A percentile compares a stretch with the other conserved stretches of the same genome.
Evolutionary conservation across 2,113 vertebrate species (phyloP).

Genomic region (Chloropsis cyanopogon): DNA sequence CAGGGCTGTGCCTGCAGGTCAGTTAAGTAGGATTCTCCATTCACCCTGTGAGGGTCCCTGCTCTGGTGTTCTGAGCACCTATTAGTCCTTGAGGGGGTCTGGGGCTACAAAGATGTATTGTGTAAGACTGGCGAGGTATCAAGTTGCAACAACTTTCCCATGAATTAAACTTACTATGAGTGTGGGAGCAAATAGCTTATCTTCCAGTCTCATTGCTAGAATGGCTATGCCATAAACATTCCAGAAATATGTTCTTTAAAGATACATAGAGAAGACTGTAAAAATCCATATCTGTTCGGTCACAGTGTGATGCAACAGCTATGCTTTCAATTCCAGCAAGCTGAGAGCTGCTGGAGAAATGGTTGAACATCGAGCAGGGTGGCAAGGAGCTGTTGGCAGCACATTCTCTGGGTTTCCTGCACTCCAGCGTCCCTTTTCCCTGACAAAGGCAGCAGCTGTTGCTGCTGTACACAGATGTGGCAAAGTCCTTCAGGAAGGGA

Average conservation of each 20-base stretch:
- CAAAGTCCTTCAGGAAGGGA: not conserved
- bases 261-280: not conserved
- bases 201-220: not conserved
- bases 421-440: not conserved
- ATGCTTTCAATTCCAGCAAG: not conserved
- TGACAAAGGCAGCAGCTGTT: slow-evolving; percentile 9
- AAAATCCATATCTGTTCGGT: fast-evolving
- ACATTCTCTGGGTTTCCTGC: not conserved
- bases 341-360: not conserved
- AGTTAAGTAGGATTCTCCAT: not conserved
- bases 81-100: not conserved
- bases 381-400: not conserved
- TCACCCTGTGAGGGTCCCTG: not conserved
- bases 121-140: not conserved
- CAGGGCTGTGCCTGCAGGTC: not conserved
- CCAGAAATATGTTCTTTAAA: not conserved
- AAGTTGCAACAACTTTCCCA: not conserved
- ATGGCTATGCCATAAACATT: not conserved
- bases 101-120: fast-evolving
- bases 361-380: not conserved
- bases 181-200: not conserved
- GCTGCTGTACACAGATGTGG: not conserved
- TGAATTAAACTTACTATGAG: not conserved
- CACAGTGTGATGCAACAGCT: fast-evolving
- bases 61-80: not conserved